A percentile compares a stretch with the other conserved stretches of the same genome.
Evolutionary conservation across 2,888 invertebrate species (phyloP).

Genomic region (Stenurella melanura): DNA sequence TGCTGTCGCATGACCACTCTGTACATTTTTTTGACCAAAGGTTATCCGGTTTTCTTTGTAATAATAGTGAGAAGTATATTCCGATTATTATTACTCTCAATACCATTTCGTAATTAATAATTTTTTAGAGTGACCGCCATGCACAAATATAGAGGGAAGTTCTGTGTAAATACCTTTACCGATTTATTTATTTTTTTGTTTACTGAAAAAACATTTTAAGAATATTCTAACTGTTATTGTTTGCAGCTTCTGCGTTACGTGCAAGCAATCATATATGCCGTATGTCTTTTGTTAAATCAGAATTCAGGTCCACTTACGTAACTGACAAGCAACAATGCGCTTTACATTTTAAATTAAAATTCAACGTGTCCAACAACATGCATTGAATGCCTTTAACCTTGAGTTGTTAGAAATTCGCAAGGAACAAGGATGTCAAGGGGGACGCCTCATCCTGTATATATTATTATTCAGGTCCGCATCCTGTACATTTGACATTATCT

Average conservation of each 20-base stretch:
- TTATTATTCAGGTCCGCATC: slow-evolving; percentile 23
- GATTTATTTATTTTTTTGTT: too few species aligned
- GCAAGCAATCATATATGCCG: slow-evolving; percentile 24
- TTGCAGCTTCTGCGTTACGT: slow-evolving; percentile 19
- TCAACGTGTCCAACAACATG: slow-evolving; percentile 42
- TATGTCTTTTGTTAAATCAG: slow-evolving; percentile 22
- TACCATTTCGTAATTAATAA: too few species aligned
- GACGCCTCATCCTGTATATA: slow-evolving; percentile 42
- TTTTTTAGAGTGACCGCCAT: too few species aligned
- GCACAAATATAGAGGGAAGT: too few species aligned
- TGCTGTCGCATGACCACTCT: too few species aligned
- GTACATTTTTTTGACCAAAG: too few species aligned
- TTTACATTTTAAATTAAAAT: slow-evolving; percentile 46
- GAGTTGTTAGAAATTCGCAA: slow-evolving; percentile 44
- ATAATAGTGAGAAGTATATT: too few species aligned
- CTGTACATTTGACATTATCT: neutral
- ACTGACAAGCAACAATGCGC: slow-evolving; percentile 38
- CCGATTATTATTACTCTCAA: too few species aligned
- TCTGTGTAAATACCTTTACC: too few species aligned
- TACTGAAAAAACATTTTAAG: too few species aligned
- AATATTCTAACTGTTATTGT: neutral
- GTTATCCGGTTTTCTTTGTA: too few species aligned
- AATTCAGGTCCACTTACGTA: slow-evolving; percentile 44
- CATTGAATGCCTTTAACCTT: slow-evolving; percentile 42
- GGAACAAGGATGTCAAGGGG: slow-evolving; percentile 44